These are phyloP conservation scores for Danaus melanippus DNA, from an alignment of 1,140 invertebrate genomes.

Conservation along the genomic window DNA sequence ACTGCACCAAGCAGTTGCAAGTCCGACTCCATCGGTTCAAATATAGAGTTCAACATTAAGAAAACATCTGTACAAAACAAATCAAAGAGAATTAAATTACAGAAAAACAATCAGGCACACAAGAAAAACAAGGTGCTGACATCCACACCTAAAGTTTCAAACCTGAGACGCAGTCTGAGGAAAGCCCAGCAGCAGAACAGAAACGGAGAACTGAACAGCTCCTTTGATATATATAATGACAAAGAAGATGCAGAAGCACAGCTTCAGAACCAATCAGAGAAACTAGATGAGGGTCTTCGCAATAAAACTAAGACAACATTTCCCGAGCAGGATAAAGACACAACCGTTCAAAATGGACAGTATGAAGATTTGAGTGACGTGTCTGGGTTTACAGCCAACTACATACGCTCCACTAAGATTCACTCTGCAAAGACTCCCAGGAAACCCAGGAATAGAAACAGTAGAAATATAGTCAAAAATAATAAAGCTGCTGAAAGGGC, in stretches of 20 bases:
- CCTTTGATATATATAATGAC: conserved; percentile 43
- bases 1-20: conserved; percentile 32
- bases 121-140: conserved; percentile 53
- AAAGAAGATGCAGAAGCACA: conserved; percentile 19
- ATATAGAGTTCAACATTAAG: conserved; percentile 56
- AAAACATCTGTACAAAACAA: conserved; percentile 34
- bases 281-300: conserved; percentile 21
- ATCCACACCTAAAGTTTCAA: conserved; percentile 49
- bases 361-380: conserved; percentile 65
- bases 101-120: conserved; percentile 35
- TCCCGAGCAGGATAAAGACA: conserved; percentile 29
- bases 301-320: conserved; percentile 23
- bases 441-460: conserved; percentile 41
- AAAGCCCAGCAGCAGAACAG: conserved; percentile 36
- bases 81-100: conserved; percentile 35
- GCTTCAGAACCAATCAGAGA: conserved; percentile 16
- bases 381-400: conserved; percentile 63
- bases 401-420: conserved; percentile 60
- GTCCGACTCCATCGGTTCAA: conserved; percentile 35
- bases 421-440: conserved; percentile 43
- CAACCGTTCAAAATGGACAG: conserved; percentile 35
- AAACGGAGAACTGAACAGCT: conserved; percentile 41
- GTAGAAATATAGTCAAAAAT: conserved; percentile 38
- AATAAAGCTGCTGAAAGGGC: conserved; percentile 25
- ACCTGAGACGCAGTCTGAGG: conserved; percentile 45